Evolutionary conservation across 1,140 invertebrate genomes (phyloP), one percentile per base, ranked within the genome.

Genomic region (Drosophila pallidifrons): DNA sequence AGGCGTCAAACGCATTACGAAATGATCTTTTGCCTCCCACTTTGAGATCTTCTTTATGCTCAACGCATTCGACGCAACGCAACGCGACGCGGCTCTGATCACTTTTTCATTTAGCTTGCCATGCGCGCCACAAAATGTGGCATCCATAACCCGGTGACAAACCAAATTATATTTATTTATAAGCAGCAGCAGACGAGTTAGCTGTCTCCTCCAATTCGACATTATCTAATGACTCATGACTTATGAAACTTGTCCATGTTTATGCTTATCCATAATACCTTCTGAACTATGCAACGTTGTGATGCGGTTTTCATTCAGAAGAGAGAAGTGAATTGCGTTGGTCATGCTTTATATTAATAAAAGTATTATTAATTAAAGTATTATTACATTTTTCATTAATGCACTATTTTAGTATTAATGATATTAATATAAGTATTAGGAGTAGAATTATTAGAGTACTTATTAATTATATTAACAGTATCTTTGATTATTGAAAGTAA

Each of bases 1-100:
- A 35, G 45, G 38, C 67, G 47, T 51, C 59, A 43, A 75, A 32
- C 67, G 51, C 64, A 79, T 87, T 87, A 83, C 77, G 85, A 89
- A 80, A 87, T 89, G 74, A 70, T 77, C 52, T 74, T 73, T 41
- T 35, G 61, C 64, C 65, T 75, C 76, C 75, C 65, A 71, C 81
- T 68, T 54, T 61, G 15, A 13, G 41, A 28, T 67, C 49, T 72
- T 85, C 57, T 67, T 76, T 69, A 30, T 68, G 55, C 35, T 61
- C 55, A 57, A 51, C 38, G 57, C 30, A 57, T 52, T 35, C 32
- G 30, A 52, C 20, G 20, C 20, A 41, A 52, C 20, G 20, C 20
- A 52, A 30, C 41, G 25, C 58, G 54, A 54, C 15, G 61, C n/a
- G 51, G 69, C 35, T 63, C 49, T 73, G 70, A 66, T 52, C 38